Evolutionary conservation across 2,888 invertebrate species (phyloP).

Genomic region (Zhuqinia jingwanae): DNA sequence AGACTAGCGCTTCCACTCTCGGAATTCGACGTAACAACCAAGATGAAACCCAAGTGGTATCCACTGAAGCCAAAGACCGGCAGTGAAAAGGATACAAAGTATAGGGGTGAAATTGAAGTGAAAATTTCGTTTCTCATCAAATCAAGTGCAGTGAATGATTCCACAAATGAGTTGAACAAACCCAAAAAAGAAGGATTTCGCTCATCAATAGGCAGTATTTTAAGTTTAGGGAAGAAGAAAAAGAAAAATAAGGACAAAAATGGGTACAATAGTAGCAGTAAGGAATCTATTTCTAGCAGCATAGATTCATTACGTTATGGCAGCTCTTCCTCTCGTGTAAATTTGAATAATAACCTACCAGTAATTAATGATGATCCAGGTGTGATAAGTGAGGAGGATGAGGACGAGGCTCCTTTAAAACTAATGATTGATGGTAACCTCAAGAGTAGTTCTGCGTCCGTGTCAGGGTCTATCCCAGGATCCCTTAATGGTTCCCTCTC

Average conservation of each 20-base stretch:
- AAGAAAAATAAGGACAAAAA: conserved; percentile 52
- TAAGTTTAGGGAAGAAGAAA: conserved; percentile 61
- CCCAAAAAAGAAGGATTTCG: conserved; percentile 33
- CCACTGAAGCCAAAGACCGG: conserved; percentile 48
- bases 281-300: conserved; percentile 41
- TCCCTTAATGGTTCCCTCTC: conserved; percentile 1
- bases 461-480: conserved; percentile 34
- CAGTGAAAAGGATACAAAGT: conserved; percentile 57
- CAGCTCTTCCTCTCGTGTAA: conserved; percentile 30
- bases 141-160: not conserved
- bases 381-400: conserved; percentile 65
- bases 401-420: conserved; percentile 34
- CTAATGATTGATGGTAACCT: conserved; percentile 21
- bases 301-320: conserved; percentile 46
- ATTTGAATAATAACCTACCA: conserved; percentile 59
- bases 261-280: conserved; percentile 29
- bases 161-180: conserved; percentile 42
- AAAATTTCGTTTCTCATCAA: conserved; percentile 58
- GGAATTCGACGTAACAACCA: conserved; percentile 45
- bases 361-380: conserved; percentile 68
- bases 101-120: conserved; percentile 61
- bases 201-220: conserved; percentile 59
- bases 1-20: conserved; percentile 41
- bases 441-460: not conserved
- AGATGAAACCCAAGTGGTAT: conserved; percentile 48